Conservation (phyloP, 2,888 invertebrate genomes). For the Aproaerema taeniolella region DNA sequence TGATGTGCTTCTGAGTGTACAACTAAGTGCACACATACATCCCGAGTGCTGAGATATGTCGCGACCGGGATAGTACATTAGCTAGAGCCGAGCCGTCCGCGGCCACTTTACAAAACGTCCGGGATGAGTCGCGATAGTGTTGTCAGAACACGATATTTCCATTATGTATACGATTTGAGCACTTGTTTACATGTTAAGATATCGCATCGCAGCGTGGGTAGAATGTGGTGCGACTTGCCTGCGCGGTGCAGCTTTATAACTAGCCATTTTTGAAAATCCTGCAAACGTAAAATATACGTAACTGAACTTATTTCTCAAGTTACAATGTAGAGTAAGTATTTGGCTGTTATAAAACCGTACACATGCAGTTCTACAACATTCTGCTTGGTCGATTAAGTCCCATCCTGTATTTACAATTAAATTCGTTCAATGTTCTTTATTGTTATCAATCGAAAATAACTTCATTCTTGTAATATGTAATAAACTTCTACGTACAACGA, state of each 20-base stretch:
- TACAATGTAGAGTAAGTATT: too few species aligned
- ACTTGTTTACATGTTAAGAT: constrained; percentile 75
- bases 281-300: too few species aligned
- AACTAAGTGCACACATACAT: constrained; percentile 55
- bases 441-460: constrained; percentile 23
- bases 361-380: constrained; percentile 32
- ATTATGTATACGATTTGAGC: constrained; percentile 77
- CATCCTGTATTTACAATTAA: constrained; percentile 22
- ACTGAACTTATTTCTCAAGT: too few species aligned
- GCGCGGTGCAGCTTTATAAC: constrained; percentile 22
- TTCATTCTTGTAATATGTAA: constrained; percentile 7
- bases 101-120: constrained; percentile 75
- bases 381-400: constrained; percentile 47
- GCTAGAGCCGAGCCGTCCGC: constrained; percentile 47
- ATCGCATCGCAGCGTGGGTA: constrained; percentile 57
- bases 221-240: constrained; percentile 44
- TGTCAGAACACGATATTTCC: constrained; percentile 77
- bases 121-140: constrained; percentile 75
- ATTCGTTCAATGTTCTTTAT: constrained; percentile 1
- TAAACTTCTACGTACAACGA: constrained; percentile 48
- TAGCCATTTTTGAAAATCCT: too few species aligned
- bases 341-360: neutral
- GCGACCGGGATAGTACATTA: constrained; percentile 41
- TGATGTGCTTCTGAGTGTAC: constrained; percentile 2
- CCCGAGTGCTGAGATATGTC: constrained; percentile 39